Evolutionary conservation across 2,888 invertebrate species (phyloP), one percentile per base, ranked within the genome.

Genomic region (Eurytoma californica): DNA sequence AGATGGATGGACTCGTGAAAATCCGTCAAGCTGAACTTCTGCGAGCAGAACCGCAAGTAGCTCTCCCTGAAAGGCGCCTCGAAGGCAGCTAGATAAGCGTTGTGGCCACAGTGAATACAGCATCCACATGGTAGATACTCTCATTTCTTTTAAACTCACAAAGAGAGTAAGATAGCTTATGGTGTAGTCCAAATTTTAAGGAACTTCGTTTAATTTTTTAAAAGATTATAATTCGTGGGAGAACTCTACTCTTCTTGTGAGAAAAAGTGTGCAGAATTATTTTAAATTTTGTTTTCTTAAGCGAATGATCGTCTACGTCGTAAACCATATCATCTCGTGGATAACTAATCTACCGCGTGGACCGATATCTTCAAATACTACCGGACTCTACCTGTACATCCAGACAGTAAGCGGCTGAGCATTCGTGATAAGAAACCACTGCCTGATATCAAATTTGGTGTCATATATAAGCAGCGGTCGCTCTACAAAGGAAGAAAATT

Each of bases 1-100:
- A 98, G 91, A 91, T 98, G 98, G 61, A 98, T 94, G 0, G 96
- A 97, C 91, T 97, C 97, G 88, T 98, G 97, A 86, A 97, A 96
- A 89, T 97, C 95, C 53, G 94, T 94, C 77, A 98, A 91, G 85
- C 94, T 95, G 90, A 96, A 98, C 87, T 95, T 94, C 91, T 97
- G 96, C 2, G 96, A 96, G 90, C 97, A 97, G 91, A 98, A 98
- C 77, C 98, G 92, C 82, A 98, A 91, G 88, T 98, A 98, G 88
- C 97, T 96, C 87, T 97, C 97, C 88, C 95, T 95, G 91, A 69
- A 92, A 90, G 80, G 51, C 65, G 39, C 39, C 39, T 1, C 5
- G 39, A 39, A 39, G 39, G 7, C 9, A 9, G 39, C 9, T 39
- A 39, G 39, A 7, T 39, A 39, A 39, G 9, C 39, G 7, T 39